Base-by-base conservation (phyloP, 2,797 vertebrate genomes). In the Chelidonichthys spinosus region DNA sequence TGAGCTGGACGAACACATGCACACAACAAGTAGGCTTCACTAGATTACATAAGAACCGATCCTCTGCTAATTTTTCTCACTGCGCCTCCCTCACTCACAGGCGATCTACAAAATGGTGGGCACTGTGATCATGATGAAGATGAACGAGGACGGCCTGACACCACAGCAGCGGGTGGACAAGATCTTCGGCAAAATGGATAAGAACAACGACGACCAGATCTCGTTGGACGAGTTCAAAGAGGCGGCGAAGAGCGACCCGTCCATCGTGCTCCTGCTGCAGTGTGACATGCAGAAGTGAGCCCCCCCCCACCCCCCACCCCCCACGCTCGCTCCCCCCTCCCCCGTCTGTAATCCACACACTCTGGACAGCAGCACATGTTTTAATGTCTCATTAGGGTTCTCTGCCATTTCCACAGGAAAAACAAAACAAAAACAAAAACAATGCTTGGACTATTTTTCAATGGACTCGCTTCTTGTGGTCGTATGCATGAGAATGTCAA, bases 401-500 rank as follows among this genome's bases (percentile, higher is more conserved):
- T 97, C 96, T 96, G 96, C 96, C 97, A 96, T 95, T 95, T 96
- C 95, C 92, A 95, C 96, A 93, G 94, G 95, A 94, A 87, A 91
- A 63, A 6, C 4, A 11, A 94, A 83, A 90, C 43, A 39, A 18
- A 37, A 44, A 54, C 52, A 85, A 83, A 83, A 77, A 85, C 83
- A 91, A 94, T 96, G 97, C 97, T 97, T 97, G 98, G 97, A 99
- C 97, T 97, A 97, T 96, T 97, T 97, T 97, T 97, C 95, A 97
- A 98, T 96, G 97, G 97, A 99, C 97, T 97, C 95, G 97, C 97
- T 99, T 99, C 97, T 97, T 97, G 98, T 99, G 97, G 98, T 99
- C 95, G 96, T 97, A 97, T 99, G 98, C 98, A 99, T 99, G 98
- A 99, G 97, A 98, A 98, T 98, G 97, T 99, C 94, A 98, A 97